Evolutionary conservation across 2,113 vertebrate species (phyloP), one percentile per base, ranked within the genome.

Genomic region (Protomyctophum bolini): DNA sequence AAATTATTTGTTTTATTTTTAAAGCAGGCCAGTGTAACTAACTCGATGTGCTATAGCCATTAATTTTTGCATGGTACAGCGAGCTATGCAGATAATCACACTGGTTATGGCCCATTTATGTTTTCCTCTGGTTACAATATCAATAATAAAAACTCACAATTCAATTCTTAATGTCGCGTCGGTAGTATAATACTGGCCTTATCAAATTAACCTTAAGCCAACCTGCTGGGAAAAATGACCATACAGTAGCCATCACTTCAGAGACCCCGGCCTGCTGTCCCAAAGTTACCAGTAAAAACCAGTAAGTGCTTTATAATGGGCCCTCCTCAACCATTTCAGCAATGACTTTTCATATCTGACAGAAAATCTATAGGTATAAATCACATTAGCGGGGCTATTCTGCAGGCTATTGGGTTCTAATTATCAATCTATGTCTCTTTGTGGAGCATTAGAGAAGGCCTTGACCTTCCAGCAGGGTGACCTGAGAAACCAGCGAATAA

Each of bases 321-420:
- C 92, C 94, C 91, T 96, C 94, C 94, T 95, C 94, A 95, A 94
- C 95, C 96, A 97, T 96, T 94, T 95, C 91, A 95, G 92, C 84
- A 83, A 91, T 92, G 94, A 96, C 96, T 96, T 95, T 93, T 97
- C 95, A 96, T 95, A 95, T 95, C 91, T 94, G 97, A 97, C 96
- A 97, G 93, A 95, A 97, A 97, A 98, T 98, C 97, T 92, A 98
- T 98, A 94, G 92, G 94, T 94, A 98, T 96, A 97, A 97, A 97
- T 97, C 94, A 95, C 94, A 97, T 96, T 96, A 96, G 93, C 92
- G 93, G 84, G 93, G 91, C 93, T 94, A 94, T 94, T 96, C 93
- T 95, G 93, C 93, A 81, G 92, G 90, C 93, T 86, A 92, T 93
- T 90, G 92, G 95, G 93, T 94, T 91, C 91, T 83, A 93, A 98